Conservation (phyloP, 2,888 invertebrate species). For the Drosophila flavopinicola region DNA sequence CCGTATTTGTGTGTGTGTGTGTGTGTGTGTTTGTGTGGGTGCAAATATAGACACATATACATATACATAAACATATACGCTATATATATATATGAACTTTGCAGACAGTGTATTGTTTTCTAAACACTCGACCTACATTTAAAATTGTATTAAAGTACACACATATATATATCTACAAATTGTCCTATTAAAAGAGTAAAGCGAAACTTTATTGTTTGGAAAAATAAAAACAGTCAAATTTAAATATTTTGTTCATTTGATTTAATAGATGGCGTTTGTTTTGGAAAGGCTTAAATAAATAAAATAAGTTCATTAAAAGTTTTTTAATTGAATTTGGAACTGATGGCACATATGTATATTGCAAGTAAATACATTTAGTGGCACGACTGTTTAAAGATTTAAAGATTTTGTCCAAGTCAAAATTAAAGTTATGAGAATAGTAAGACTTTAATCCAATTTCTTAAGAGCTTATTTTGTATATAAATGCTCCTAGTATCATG, state of each 20-base stretch:
- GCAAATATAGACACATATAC: constrained; percentile 9
- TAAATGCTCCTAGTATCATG: too few species aligned
- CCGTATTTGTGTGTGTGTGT: constrained; percentile 19
- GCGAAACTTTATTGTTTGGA: constrained; percentile 11
- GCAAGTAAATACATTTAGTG: too few species aligned
- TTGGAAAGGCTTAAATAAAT: not conserved
- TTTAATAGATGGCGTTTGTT: not conserved
- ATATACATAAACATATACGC: not conserved
- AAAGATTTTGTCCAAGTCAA: too few species aligned
- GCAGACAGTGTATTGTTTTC: constrained; percentile 33
- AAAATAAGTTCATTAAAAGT: not conserved
- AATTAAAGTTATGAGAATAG: too few species aligned
- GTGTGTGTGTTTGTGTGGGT: constrained; percentile 24
- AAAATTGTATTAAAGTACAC: constrained; percentile 34
- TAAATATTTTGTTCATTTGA: not conserved
- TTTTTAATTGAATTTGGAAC: not conserved
- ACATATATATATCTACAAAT: constrained; percentile 11
- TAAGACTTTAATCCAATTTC: too few species aligned
- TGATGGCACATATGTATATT: not conserved
- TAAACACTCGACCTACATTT: constrained; percentile 46
- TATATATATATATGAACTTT: not conserved
- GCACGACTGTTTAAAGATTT: too few species aligned
- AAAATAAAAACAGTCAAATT: constrained; percentile 14
- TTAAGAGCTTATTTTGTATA: too few species aligned
- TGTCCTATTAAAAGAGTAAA: constrained; percentile 18